Evolutionary conservation across 2,888 invertebrate species (phyloP).

Genomic region (Stenchaetothrips biformis): DNA sequence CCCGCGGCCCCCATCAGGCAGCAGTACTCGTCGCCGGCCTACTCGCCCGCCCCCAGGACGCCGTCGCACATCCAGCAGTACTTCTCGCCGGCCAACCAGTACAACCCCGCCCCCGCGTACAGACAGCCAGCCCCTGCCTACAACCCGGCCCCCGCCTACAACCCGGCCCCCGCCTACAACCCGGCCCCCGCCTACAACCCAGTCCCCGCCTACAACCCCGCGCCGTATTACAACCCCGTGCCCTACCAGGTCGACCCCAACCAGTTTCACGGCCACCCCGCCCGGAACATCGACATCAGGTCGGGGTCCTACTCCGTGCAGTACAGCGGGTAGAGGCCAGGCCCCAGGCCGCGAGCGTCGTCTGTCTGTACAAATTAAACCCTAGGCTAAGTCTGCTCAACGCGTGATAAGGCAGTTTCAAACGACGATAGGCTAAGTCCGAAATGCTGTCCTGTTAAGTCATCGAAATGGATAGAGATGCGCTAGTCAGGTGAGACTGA

Average conservation of each 20-base stretch:
- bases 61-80: slow-evolving; percentile 24
- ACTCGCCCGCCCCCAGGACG: slow-evolving; percentile 35
- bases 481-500: slow-evolving; percentile 16
- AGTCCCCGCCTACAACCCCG: slow-evolving; percentile 35
- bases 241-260: slow-evolving; percentile 37
- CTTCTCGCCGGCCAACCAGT: slow-evolving; percentile 26
- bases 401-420: not conserved
- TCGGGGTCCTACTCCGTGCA: slow-evolving; percentile 74
- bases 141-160: slow-evolving; percentile 39
- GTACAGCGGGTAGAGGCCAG: slow-evolving; percentile 54
- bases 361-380: slow-evolving; percentile 18
- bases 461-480: not conserved
- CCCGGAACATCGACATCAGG: slow-evolving; percentile 62
- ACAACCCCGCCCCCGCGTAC: slow-evolving; percentile 42
- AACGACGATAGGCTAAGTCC: not conserved
- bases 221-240: slow-evolving; percentile 37
- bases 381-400: not conserved
- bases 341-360: not conserved
- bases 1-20: slow-evolving; percentile 40
- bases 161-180: slow-evolving; percentile 38
- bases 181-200: slow-evolving; percentile 36
- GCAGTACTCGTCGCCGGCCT: slow-evolving; percentile 46
- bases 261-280: slow-evolving; percentile 60
- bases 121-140: slow-evolving; percentile 36
- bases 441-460: not conserved